Base-by-base conservation (phyloP, 2,797 vertebrate species). In the Gastrophryne carolinensis region DNA sequence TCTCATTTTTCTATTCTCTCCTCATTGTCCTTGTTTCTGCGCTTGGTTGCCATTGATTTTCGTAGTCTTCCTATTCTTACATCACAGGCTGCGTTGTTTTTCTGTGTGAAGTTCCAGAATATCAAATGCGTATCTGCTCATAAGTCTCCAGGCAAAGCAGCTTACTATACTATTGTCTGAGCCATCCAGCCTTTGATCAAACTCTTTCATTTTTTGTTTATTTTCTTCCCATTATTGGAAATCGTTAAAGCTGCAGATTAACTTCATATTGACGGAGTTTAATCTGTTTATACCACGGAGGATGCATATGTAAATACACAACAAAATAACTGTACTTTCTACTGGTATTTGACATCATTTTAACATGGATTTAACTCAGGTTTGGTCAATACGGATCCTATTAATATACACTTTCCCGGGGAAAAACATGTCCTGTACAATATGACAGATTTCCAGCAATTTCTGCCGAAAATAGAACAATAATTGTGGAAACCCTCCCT, bases 221-320 rank as follows among this genome's bases (percentile, higher is more conserved):
- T 73, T 64, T 64, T 73, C 71, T 73, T 52, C 23, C 44, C 47
- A 63, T 73, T 73, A 73, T 73, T 26, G 71, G 71, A 73, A 73
- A 73, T 63, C 71, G 63, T 63, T 73, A 41, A 15, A 53, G 49
- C 60, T 53, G 32, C 35, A 73, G 47, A 73, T 73, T 72, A 72
- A 52, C 44, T 35, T 72, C 56, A 19, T 62, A 72, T 62, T 54
- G 71, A 41, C 60, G 39, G 24, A 5, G 15, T n/a, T 73, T 39
- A 49, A 63, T 73, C 60, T 73, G 44, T 63, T 63, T 63, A 73
- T 35, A 64, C 70, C 27, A 60, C 24, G 49, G 39, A 60, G 49
- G 19, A 71, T 60, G 56, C 34, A 64, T 63, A 73, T 73, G 47
- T 64, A 73, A 73, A 73, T 73, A 64, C 30, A 58, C 10, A 54